A percentile compares a stretch with the other conserved stretches of the same genome.
Conservation (phyloP, 2,797 vertebrate species). For the Sarcoramphus papa region DNA sequence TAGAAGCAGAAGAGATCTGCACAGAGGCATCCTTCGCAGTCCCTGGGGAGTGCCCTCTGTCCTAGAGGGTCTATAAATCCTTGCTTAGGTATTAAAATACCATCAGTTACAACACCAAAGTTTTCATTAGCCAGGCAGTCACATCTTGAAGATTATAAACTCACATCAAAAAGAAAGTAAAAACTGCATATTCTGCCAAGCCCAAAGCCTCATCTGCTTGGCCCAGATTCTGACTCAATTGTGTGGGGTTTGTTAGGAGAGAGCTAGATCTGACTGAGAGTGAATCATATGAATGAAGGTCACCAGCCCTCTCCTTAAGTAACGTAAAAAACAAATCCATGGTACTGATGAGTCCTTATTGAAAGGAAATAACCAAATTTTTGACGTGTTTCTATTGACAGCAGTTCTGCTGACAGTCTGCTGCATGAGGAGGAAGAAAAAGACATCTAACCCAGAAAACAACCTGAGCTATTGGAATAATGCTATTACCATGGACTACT, state of each 20-base stretch:
- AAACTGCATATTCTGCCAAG: neutral
- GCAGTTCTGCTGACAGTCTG: conserved; percentile 95
- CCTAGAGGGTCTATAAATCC: neutral
- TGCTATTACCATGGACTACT: conserved; percentile 99
- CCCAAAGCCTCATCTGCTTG: neutral
- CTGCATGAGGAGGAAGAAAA: conserved; percentile 96
- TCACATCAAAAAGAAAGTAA: neutral
- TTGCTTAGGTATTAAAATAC: neutral
- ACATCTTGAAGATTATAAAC: neutral
- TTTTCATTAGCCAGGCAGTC: neutral
- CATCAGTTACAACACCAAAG: neutral
- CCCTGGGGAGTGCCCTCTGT: neutral
- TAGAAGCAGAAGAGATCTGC: neutral
- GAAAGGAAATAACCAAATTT: neutral
- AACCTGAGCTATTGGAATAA: conserved; percentile 99
- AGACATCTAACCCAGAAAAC: conserved; percentile 93
- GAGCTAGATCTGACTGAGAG: neutral
- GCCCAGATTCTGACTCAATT: neutral
- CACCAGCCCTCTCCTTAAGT: neutral
- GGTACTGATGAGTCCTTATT: neutral
- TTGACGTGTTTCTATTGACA: conserved; percentile 63
- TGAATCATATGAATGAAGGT: fast-evolving
- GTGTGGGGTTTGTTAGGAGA: neutral
- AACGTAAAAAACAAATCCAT: neutral
- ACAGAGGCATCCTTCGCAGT: neutral